These are phyloP conservation scores for Ormyrus thymus DNA, from an alignment of 2,888 invertebrate genomes.

Conservation along the genomic window DNA sequence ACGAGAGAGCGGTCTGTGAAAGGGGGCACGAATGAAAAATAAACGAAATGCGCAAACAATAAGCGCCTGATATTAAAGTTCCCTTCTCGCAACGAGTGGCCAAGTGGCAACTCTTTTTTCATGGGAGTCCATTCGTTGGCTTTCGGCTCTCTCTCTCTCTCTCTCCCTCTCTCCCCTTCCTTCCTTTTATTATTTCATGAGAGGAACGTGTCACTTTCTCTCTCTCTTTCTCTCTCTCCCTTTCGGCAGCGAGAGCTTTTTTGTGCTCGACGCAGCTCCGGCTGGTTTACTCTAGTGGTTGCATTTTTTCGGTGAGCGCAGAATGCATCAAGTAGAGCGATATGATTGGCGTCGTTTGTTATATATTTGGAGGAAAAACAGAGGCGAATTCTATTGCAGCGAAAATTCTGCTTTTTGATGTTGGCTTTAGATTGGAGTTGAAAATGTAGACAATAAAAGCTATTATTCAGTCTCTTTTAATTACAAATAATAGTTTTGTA, in stretches of 20 bases:
- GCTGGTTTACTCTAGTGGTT: background rate
- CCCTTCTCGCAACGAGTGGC: slow-evolving; percentile 22
- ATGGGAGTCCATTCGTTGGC: background rate
- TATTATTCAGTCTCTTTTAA: too few species aligned
- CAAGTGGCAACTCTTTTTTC: slow-evolving; percentile 26
- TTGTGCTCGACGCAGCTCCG: too few species aligned
- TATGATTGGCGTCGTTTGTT: too few species aligned
- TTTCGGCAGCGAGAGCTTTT: too few species aligned
- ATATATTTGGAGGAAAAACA: background rate
- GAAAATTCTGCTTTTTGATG: too few species aligned
- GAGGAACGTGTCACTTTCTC: too few species aligned
- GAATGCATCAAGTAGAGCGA: too few species aligned
- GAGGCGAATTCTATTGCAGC: too few species aligned
- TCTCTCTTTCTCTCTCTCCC: too few species aligned
- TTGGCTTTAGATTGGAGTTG: too few species aligned
- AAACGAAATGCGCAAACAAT: slow-evolving; percentile 48
- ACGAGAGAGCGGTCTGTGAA: background rate
- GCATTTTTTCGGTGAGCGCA: background rate
- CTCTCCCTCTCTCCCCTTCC: background rate
- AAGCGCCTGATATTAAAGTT: slow-evolving; percentile 50
- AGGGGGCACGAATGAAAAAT: slow-evolving; percentile 40
- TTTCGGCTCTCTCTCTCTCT: background rate
- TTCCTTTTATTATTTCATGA: slow-evolving; percentile 10
- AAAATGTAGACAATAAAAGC: too few species aligned
- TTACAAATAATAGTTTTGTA: too few species aligned